Base-by-base conservation (phyloP, 2,888 invertebrate species). In the Serripes groenlandicus region DNA sequence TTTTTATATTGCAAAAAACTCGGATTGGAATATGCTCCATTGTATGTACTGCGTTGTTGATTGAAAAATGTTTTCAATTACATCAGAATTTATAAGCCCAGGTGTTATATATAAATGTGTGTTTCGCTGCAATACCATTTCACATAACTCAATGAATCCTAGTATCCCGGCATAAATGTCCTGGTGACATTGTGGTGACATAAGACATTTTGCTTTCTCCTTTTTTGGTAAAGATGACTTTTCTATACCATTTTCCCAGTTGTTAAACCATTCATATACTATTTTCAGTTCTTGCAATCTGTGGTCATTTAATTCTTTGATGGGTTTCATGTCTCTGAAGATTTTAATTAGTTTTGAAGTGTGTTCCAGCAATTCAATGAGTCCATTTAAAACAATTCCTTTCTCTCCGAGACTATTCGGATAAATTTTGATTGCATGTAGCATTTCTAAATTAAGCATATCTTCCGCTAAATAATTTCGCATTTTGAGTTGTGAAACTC, bases 381-480 rank as follows among this genome's bases (percentile, higher is more conserved):
- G 68, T 30, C 82, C 78, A 76, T 80, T 68, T 26, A 84, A 37
- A 32, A 76, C 64, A 60, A 60, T 52, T 1, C 82, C 84, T 34
- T 80, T 74, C 35, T 54, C 62, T 37, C 76, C 82, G 15, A 85
- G 56, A 68, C 35, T 34, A 21, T 78, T n/a, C 68, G 75, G 32
- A 64, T 87, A 87, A 15, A 28, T 52, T 62, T 35, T 66, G 54
- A 87, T 71, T 5, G 75, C 49, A 76, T 85, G 42, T 1, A 82
- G 56, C 78, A 84, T 84, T 21, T 70, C 64, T 32, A 37, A 54
- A 64, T 81, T 72, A 23, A 87, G 60, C 1, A 84, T 42, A 35
- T 87, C 77, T 37, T 78, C 66, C 30, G 86, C 86, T 21, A 86
- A 52, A 32, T 81, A 42, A 26, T 80, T 86, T 28, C 77, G 34